A percentile compares a stretch with the other conserved stretches of the same genome.
Conservation (phyloP, 2,113 vertebrate species). For the Dendropsophus ebraccatus region DNA sequence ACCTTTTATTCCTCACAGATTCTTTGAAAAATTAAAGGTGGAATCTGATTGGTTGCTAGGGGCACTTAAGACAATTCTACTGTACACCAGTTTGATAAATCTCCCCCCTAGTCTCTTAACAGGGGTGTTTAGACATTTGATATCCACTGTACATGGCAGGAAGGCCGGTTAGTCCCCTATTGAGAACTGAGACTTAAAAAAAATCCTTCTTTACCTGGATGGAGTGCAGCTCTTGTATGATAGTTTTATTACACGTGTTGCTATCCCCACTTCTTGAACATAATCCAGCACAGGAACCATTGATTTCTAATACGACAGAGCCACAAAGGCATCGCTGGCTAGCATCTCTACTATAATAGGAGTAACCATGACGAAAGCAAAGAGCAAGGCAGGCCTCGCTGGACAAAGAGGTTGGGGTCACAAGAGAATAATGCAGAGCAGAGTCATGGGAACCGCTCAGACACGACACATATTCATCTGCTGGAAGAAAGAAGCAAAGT, state of each 20-base stretch:
- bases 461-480: slow-evolving; percentile 53
- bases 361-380: slow-evolving; percentile 32
- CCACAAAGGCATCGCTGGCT: slow-evolving; percentile 53
- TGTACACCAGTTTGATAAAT: too few species aligned
- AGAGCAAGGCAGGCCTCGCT: slow-evolving; percentile 32
- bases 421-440: slow-evolving; percentile 29
- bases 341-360: slow-evolving; percentile 40
- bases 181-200: too few species aligned
- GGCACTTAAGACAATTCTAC: too few species aligned
- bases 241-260: slow-evolving; percentile 38
- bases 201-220: slow-evolving; percentile 43
- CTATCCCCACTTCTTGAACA: slow-evolving; percentile 34
- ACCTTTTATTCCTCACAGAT: too few species aligned
- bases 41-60: too few species aligned
- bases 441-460: slow-evolving; percentile 19
- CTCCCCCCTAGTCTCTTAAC: too few species aligned
- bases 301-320: background rate
- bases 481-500: slow-evolving; percentile 16
- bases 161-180: too few species aligned
- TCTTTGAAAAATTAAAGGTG: too few species aligned
- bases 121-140: too few species aligned
- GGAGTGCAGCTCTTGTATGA: slow-evolving; percentile 30
- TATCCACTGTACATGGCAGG: too few species aligned
- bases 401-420: background rate
- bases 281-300: background rate